Conservation (phyloP, 1,140 invertebrate genomes). For the Lepidotrigona ventralis region DNA sequence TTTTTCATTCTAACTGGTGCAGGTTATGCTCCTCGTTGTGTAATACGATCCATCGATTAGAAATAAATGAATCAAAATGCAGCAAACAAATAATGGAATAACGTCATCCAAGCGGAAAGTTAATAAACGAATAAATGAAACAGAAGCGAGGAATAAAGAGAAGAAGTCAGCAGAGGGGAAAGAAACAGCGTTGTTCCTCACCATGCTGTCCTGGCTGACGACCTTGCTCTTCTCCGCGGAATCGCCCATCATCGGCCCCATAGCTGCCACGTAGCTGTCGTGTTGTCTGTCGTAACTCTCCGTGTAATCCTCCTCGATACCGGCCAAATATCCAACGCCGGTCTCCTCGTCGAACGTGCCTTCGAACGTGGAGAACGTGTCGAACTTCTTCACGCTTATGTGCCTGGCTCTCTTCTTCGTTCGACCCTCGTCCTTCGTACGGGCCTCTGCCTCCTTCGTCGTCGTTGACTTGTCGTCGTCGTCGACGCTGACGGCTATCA, state of each 20-base stretch:
- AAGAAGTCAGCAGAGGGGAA: not conserved
- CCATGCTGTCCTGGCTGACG: conserved; percentile 66
- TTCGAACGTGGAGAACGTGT: conserved; percentile 75
- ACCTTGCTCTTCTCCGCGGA: conserved; percentile 62
- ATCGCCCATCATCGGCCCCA: conserved; percentile 60
- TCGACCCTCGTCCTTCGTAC: conserved; percentile 24
- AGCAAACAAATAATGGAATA: no score
- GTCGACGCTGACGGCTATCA: conserved; percentile 61
- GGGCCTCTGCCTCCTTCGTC: not conserved
- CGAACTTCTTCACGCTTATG: conserved; percentile 75
- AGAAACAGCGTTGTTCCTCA: conserved; percentile 49
- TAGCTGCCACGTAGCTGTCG: conserved; percentile 46
- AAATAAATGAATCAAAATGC: no score
- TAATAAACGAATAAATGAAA: not conserved
- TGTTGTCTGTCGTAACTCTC: conserved; percentile 60
- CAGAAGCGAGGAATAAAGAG: no score
- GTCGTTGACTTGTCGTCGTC: conserved; percentile 17
- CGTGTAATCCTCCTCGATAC: conserved; percentile 69
- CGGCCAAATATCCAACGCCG: conserved; percentile 69
- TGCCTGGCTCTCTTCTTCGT: conserved; percentile 68
- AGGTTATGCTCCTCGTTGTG: no score
- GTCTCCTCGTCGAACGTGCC: conserved; percentile 74
- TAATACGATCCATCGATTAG: no score
- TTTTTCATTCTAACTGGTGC: no score
- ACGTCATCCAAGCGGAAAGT: no score